Evolutionary conservation across 2,888 invertebrate genomes (phyloP), one percentile per base, ranked within the genome.

Genomic region (Chironomus riparius): DNA sequence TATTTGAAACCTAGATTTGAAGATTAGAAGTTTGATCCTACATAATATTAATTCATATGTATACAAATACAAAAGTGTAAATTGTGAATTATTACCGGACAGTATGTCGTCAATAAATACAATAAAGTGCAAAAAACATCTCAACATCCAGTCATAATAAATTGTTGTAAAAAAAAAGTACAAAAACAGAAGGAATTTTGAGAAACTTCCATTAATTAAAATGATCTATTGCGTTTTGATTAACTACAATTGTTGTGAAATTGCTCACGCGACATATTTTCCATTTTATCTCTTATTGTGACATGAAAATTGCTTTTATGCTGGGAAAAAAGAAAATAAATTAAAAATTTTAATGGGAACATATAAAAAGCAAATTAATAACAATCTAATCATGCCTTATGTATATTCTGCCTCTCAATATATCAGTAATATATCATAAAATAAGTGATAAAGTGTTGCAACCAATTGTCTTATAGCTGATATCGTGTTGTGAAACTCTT

Each of bases 221-320:
- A 62, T 72, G 72, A 72, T 72, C 62, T 47, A 72, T 72, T 38
- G 72, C 72, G 7, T 72, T 72, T 72, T 62, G 62, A 72, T 72
- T 61, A 38, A 62, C 7, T 38, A 21, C 62, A 71, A 28, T 7
- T 18, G 56, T 70, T 50, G 72, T 50, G 72, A 50, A 62, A 72
- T 72, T 10, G 10, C 38, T 61, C 47, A 24, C 24, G 24, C 47
- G 71, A 71, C 71, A 71, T 6, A 22, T 65, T 22, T 65, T 65
- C 22, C 18, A 4, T 22, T 70, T 69, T 69, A 69, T 28, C 56
- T n/a, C 4, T 6, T 4, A 18, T 6, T 18, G 18, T 56, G 56
- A 56, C 56, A 56, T 56, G n/a, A 56, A 56, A 56, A 15, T n/a
- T 1, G 56, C 56, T 22, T 24, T 65, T 70, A 47, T 70, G 70